Evolutionary conservation across 2,797 vertebrate species (phyloP).

Genomic region (Brachyalestes nurse): DNA sequence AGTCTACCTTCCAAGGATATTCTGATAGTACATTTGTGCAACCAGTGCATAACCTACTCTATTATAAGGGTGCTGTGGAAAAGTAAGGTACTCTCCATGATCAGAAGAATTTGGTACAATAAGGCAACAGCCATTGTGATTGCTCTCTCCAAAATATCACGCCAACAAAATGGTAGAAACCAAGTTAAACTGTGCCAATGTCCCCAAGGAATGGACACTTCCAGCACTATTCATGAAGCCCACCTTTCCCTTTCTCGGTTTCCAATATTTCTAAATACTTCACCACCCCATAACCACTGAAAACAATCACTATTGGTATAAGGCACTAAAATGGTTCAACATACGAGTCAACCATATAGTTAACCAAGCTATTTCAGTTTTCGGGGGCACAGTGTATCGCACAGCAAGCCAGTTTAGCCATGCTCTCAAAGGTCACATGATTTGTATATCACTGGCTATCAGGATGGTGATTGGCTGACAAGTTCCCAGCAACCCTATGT

Average conservation of each 20-base stretch:
- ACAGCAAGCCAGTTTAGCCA: conserved; percentile 27
- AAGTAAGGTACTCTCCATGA: conserved; percentile 9
- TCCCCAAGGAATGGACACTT: not conserved
- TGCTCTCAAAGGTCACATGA: conserved; percentile 45
- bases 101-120: conserved; percentile 13
- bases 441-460: conserved; percentile 48
- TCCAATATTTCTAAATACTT: not conserved
- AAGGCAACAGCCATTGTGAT: conserved; percentile 9
- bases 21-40: conserved; percentile 38
- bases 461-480: conserved; percentile 32
- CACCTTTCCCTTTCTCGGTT: no score
- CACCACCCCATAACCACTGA: not conserved
- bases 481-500: conserved; percentile 22
- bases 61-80: conserved; percentile 10
- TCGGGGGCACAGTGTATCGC: conserved; percentile 14
- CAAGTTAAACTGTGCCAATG: not conserved
- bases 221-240: not conserved
- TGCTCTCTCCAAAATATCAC: conserved; percentile 1
- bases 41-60: conserved; percentile 34
- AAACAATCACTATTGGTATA: not conserved
- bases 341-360: conserved; percentile 25
- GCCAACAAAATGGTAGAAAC: not conserved
- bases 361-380: conserved; percentile 43
- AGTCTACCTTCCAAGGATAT: conserved; percentile 13
- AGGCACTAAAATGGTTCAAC: conserved; percentile 38